phyloP scores from a whole-genome alignment of 2,888 invertebrate genomes.

The Cepaea hortensis region DNA sequence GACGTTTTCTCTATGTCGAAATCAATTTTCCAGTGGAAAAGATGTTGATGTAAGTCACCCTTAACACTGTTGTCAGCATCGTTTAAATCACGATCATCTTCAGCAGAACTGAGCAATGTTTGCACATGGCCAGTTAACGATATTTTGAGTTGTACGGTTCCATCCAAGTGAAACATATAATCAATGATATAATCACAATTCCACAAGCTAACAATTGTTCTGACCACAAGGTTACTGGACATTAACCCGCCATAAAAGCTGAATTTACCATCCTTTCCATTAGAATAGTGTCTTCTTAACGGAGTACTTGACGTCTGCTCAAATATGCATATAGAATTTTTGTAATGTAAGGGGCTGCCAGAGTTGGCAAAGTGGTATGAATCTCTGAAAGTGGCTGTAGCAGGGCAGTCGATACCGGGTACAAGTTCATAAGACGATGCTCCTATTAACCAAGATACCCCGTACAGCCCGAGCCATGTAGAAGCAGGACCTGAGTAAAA shows the following conservation, averaged over 20 bases:
- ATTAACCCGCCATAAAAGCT: constrained; percentile 61
- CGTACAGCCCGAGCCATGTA: constrained; percentile 60
- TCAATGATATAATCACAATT: constrained; percentile 72
- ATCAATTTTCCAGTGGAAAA: constrained; percentile 71
- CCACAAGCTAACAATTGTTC: constrained; percentile 66
- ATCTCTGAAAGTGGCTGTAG: constrained; percentile 66
- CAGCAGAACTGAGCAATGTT: constrained; percentile 59
- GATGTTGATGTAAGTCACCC: constrained; percentile 67
- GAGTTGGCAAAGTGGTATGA: constrained; percentile 60
- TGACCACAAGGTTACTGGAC: constrained; percentile 65
- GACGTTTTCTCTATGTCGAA: constrained; percentile 64
- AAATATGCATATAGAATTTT: constrained; percentile 68
- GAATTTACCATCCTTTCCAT: constrained; percentile 50
- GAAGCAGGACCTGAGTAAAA: constrained; percentile 67
- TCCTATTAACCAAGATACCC: constrained; percentile 66
- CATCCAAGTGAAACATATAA: constrained; percentile 70
- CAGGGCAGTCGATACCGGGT: constrained; percentile 72
- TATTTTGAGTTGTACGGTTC: constrained; percentile 64
- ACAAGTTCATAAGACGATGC: constrained; percentile 65
- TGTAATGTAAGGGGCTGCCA: constrained; percentile 54
- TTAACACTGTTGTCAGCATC: constrained; percentile 58
- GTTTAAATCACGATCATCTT: constrained; percentile 62
- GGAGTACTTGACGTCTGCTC: constrained; percentile 67
- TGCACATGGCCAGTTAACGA: constrained; percentile 69
- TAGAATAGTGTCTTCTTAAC: constrained; percentile 66